These are phyloP conservation scores for Trachurus trachurus DNA, from an alignment of 2,797 vertebrate species.

Conservation along the genomic window DNA sequence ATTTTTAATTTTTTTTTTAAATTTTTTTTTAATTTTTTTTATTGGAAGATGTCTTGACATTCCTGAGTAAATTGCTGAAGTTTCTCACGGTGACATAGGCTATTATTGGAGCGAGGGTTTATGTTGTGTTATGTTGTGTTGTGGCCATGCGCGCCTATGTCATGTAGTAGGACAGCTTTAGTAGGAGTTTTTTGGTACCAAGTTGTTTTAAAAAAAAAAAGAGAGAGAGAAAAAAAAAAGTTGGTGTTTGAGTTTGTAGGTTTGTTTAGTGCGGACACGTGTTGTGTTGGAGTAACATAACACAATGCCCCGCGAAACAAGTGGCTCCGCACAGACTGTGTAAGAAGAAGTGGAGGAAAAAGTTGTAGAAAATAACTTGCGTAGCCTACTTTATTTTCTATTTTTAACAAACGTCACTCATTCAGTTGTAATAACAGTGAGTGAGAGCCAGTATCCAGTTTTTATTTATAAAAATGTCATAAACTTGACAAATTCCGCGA, in stretches of 20 bases:
- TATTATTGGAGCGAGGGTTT: not conserved
- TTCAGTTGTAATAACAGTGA: not conserved
- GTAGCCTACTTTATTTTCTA: not conserved
- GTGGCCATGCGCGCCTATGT: not conserved
- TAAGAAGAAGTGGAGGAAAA: not conserved
- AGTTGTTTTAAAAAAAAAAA: too few species aligned
- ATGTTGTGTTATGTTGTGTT: not conserved
- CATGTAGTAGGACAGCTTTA: not conserved
- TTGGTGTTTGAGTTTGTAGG: slow-evolving; percentile 49
- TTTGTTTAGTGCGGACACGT: slow-evolving; percentile 73
- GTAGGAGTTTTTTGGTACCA: too few species aligned
- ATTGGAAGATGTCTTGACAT: slow-evolving; percentile 77
- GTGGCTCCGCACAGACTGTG: not conserved
- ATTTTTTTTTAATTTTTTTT: slow-evolving; percentile 31
- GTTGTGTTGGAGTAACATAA: slow-evolving; percentile 65
- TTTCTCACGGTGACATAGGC: slow-evolving; percentile 74
- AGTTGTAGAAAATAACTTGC: not conserved
- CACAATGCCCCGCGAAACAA: slow-evolving; percentile 11
- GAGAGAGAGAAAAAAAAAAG: not conserved
- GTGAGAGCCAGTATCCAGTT: too few species aligned
- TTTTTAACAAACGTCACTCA: not conserved
- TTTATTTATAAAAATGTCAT: not conserved
- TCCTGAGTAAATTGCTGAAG: slow-evolving; percentile 65
- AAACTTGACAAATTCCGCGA: not conserved
- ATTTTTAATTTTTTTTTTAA: slow-evolving; percentile 13